phyloP scores from a whole-genome alignment of 37 sponge, comb jelly and placozoan genomes.

The Geodia barretti region DNA sequence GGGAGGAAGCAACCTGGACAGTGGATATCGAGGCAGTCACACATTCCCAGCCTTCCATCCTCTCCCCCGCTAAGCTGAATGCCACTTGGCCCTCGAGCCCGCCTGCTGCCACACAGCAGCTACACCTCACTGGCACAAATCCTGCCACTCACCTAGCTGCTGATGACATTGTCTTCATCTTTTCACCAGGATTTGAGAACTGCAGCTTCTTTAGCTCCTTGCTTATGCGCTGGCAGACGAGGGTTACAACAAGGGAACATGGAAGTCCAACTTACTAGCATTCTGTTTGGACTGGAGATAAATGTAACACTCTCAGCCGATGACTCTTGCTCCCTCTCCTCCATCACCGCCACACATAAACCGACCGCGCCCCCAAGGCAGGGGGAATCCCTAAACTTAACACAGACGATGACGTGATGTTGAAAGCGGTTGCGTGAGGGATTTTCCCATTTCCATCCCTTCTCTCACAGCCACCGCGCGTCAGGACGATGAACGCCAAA shows the following conservation, averaged over 20 bases:
- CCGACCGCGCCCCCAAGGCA: no score
- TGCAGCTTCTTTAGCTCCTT: conserved; percentile 42
- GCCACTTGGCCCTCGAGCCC: not conserved
- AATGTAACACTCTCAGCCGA: not conserved
- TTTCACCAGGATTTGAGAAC: conserved; percentile 48
- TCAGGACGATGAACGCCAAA: not conserved
- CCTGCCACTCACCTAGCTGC: not conserved
- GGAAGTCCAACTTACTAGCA: not conserved
- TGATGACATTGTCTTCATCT: conserved; percentile 20
- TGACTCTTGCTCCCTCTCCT: not conserved
- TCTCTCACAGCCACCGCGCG: not conserved
- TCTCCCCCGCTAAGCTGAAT: not conserved
- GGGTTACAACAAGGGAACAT: not conserved
- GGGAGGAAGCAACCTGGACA: conserved; percentile 69
- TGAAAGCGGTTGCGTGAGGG: not conserved
- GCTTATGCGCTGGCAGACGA: not conserved
- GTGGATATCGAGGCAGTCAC: conserved; percentile 40
- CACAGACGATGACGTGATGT: no score
- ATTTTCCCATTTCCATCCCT: not conserved
- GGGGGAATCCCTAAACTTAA: no score
- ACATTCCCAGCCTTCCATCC: not conserved
- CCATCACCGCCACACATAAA: no score
- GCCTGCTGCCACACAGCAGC: conserved; percentile 4
- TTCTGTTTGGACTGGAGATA: conserved; percentile 6
- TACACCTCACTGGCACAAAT: not conserved